Conservation (phyloP, 2,797 vertebrate species). For the Hypotaenidia philippensis region DNA sequence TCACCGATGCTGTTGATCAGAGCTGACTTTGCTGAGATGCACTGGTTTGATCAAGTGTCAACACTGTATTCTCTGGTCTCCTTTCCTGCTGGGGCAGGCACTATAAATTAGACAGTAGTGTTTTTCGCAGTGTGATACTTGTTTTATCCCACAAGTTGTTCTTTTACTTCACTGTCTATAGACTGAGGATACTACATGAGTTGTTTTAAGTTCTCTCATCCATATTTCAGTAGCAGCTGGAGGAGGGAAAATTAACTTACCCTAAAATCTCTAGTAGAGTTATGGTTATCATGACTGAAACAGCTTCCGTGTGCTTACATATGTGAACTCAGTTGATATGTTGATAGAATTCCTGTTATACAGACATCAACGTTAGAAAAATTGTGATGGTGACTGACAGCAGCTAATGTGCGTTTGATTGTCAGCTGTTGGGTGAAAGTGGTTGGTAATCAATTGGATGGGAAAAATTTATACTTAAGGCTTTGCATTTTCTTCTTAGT, state of each 20-base stretch:
- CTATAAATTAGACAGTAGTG: not conserved
- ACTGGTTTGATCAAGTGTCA: not conserved
- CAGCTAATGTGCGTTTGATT: slow-evolving; percentile 32
- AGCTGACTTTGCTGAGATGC: not conserved
- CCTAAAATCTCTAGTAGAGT: not conserved
- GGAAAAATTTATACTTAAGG: not conserved
- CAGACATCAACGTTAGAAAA: slow-evolving; percentile 5
- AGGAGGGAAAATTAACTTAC: not conserved
- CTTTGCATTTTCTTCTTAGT: not conserved
- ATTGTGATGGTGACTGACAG: slow-evolving; percentile 13
- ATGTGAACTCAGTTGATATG: not conserved
- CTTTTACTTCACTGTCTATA: not conserved
- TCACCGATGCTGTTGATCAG: not conserved
- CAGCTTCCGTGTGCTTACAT: slow-evolving; percentile 7
- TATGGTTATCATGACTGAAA: not conserved
- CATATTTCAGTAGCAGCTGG: not conserved
- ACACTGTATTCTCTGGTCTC: not conserved
- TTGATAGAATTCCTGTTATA: slow-evolving; percentile 3
- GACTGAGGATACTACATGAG: not conserved
- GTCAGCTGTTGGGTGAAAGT: slow-evolving; percentile 11
- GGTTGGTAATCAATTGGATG: not conserved
- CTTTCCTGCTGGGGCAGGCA: not conserved
- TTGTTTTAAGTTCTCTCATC: not conserved
- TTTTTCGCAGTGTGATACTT: not conserved
- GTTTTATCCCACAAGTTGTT: not conserved